A percentile compares a stretch with the other conserved stretches of the same genome.
Conservation (phyloP, 2,797 vertebrate genomes). For the Lycodopsis pacificus region DNA sequence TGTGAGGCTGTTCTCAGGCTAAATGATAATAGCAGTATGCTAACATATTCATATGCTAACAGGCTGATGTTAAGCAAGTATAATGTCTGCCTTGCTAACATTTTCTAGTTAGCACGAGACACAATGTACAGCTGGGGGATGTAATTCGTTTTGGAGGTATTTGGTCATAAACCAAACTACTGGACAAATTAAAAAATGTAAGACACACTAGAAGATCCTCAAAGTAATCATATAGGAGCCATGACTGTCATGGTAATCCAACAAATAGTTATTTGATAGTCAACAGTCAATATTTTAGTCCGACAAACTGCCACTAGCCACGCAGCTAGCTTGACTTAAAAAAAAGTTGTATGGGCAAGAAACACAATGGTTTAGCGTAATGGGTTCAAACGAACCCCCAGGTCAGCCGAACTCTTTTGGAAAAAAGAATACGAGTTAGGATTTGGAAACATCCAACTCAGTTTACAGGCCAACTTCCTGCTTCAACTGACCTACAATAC, state of each 20-base stretch:
- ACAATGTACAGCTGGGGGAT: not conserved
- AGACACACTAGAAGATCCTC: not conserved
- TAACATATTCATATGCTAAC: not conserved
- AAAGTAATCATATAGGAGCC: not conserved
- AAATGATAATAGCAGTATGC: not conserved
- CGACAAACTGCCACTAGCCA: not conserved
- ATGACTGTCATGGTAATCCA: not conserved
- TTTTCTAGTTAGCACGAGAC: not conserved
- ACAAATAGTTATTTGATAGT: not conserved
- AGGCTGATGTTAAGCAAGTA: not conserved
- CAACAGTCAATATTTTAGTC: not conserved
- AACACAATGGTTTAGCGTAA: not conserved
- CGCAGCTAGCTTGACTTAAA: not conserved
- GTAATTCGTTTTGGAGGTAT: not conserved
- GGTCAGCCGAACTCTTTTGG: not conserved
- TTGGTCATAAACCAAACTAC: not conserved
- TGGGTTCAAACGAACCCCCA: not conserved
- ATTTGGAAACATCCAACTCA: conserved; percentile 7
- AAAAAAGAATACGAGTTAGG: not conserved
- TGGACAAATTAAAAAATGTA: not conserved
- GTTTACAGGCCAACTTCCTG: conserved; percentile 15
- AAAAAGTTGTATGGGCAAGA: not conserved
- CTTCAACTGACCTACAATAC: not conserved
- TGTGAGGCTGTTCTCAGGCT: not conserved
- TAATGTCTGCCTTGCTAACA: not conserved